Percentiles rank a stretch among this genome's conserved stretches.
phyloP scores from a whole-genome alignment of 2,113 vertebrate species.

The Eulemur rufifrons region DNA sequence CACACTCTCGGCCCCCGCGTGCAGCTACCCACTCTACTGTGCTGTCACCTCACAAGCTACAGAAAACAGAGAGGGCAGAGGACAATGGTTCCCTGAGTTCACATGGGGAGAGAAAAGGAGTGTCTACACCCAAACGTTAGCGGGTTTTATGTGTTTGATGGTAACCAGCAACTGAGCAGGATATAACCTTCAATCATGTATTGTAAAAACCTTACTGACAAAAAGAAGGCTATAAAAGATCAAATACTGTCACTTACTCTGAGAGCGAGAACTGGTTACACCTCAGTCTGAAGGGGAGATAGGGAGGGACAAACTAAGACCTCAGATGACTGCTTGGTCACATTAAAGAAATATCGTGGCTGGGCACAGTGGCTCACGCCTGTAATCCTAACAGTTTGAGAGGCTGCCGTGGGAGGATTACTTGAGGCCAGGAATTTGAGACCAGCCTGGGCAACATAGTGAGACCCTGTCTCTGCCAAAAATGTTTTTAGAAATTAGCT shows the following conservation, averaged over 20 bases:
- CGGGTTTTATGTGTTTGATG: fast-evolving
- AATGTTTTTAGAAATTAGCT: no score
- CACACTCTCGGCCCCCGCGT: background rate
- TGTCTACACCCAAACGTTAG: fast-evolving
- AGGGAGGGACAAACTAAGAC: no score
- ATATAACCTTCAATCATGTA: fast-evolving
- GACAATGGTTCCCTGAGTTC: background rate
- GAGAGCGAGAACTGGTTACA: background rate
- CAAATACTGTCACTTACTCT: no score
- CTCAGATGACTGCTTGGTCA: background rate
- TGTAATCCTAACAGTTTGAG: no score
- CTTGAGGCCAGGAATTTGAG: no score
- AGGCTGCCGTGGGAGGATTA: no score
- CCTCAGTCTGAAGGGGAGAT: background rate
- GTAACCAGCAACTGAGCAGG: no score
- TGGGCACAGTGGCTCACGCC: no score
- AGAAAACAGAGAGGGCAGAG: background rate
- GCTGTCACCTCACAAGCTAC: no score
- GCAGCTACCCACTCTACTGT: background rate
- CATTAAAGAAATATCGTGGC: background rate
- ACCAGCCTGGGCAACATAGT: no score
- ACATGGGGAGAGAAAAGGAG: background rate
- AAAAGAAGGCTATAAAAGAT: background rate
- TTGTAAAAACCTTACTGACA: background rate
- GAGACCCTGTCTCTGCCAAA: no score